Evolutionary conservation across 92 coral and sea anemone species (phyloP), one percentile per base, ranked within the genome.

Genomic region (Isaurus tuberculatus): DNA sequence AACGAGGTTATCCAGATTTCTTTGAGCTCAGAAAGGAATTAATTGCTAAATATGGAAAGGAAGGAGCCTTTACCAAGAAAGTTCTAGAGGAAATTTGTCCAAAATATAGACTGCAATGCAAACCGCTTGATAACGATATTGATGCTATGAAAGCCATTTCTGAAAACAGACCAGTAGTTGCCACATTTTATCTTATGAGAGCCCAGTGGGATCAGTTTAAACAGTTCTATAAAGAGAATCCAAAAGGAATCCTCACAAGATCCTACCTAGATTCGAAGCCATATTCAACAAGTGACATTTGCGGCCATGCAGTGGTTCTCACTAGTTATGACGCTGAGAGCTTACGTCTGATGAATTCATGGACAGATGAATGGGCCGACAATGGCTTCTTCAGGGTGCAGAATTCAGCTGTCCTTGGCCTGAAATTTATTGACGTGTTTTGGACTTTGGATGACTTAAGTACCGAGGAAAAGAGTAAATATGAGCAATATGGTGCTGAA

Each of bases 1-100:
- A 88, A 0, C 92, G 92, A 0, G 90, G 90, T 0, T 88, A 81
- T 77, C 94, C 94, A 82, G 86, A 91, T 55, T 91, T 91, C 89
- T 19, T 11, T 33, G 37, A 81, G 16, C 40, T 91, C 65, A 68
- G 83, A 75, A 0, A 16, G 0, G 27, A 88, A 63, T 15, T 88
- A n/a, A 75, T 89, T 3, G 55, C 0, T 5, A 33, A 46, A 1
- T 88, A 73, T 72, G 92, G 92, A 57, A 16, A 60, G 28, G 5
- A 57, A 0, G 90, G 84, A 0, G 92, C 70, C 48, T 0, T 0
- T 1, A 85, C 90, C 48, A 26, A 37, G 3, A 5, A 8, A 25
- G 94, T 91, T 42, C 83, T 91, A 4, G 0, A 81, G 26, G 58
- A 78, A 46, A 42, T 85, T 0, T 91, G 94, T 49, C 90, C 90